These are phyloP conservation scores for Beris morrisii DNA, from an alignment of 2,888 invertebrate genomes.

Conservation along the genomic window DNA sequence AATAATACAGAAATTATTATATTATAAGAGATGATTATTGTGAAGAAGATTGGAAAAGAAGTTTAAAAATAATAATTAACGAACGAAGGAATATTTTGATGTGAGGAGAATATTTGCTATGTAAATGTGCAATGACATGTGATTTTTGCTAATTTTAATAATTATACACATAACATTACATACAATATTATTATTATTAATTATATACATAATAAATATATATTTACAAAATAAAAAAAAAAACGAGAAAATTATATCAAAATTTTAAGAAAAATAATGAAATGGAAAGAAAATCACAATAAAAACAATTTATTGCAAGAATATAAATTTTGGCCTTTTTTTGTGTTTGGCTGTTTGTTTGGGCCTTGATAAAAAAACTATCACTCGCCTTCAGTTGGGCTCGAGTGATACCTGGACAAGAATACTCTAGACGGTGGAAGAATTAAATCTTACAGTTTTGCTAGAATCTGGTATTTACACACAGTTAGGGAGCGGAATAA, in stretches of 20 bases:
- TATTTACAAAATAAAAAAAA: slow-evolving; percentile 23
- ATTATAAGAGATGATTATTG: slow-evolving; percentile 7
- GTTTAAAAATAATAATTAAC: not conserved
- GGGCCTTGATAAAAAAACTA: too few species aligned
- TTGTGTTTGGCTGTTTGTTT: not conserved
- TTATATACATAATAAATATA: slow-evolving; percentile 30
- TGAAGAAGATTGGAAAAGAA: not conserved
- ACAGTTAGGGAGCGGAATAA: too few species aligned
- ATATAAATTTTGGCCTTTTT: slow-evolving; percentile 3
- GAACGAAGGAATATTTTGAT: slow-evolving; percentile 20
- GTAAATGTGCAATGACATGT: slow-evolving; percentile 40
- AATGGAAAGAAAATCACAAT: slow-evolving; percentile 11
- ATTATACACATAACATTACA: slow-evolving; percentile 29
- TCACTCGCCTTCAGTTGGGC: too few species aligned
- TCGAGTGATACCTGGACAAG: too few species aligned
- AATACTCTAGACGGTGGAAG: too few species aligned
- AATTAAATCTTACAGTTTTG: too few species aligned
- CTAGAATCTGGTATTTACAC: too few species aligned
- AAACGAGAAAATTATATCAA: slow-evolving; percentile 11
- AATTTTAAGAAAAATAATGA: slow-evolving; percentile 13
- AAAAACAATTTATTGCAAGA: slow-evolving; percentile 23
- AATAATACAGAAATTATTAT: not conserved
- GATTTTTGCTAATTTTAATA: slow-evolving; percentile 38
- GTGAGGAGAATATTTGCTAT: slow-evolving; percentile 27
- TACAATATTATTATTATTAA: slow-evolving; percentile 25